These are phyloP conservation scores for Nothura maculosa DNA, from an alignment of 2,797 vertebrate genomes.

Conservation along the genomic window DNA sequence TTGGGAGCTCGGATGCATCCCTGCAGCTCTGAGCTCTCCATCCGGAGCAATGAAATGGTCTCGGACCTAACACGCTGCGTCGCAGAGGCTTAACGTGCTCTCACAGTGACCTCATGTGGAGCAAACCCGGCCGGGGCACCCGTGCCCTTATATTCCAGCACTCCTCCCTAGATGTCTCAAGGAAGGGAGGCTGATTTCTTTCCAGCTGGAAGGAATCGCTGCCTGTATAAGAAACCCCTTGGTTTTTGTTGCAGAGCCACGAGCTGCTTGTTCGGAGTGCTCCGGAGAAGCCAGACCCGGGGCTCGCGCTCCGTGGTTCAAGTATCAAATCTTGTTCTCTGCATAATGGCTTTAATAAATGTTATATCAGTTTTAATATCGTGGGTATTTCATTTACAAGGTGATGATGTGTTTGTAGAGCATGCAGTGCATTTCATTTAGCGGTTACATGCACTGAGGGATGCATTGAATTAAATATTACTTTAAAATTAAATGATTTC, in stretches of 20 bases:
- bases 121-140: not conserved
- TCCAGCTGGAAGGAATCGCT: not conserved
- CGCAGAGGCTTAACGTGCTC: slow-evolving; percentile 13
- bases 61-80: not conserved
- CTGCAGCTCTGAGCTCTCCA: not conserved
- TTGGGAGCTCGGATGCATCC: not conserved
- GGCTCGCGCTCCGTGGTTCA: slow-evolving; percentile 15
- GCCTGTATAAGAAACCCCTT: not conserved
- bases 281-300: not conserved
- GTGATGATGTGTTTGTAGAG: slow-evolving; percentile 73
- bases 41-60: not conserved
- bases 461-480: slow-evolving; percentile 75
- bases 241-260: not conserved
- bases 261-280: not conserved
- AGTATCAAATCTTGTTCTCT: slow-evolving; percentile 43
- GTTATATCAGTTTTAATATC: slow-evolving; percentile 74
- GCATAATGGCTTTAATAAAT: slow-evolving; percentile 75
- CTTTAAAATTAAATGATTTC: slow-evolving; percentile 73
- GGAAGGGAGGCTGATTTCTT: not conserved
- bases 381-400: slow-evolving; percentile 75
- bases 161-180: rapidly evolving
- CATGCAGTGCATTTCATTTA: slow-evolving; percentile 72
- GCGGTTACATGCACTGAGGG: slow-evolving; percentile 73
- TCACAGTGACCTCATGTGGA: slow-evolving; percentile 73
- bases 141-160: rapidly evolving